Conservation (phyloP, 2,888 invertebrate genomes). For the Spialia ferax region DNA sequence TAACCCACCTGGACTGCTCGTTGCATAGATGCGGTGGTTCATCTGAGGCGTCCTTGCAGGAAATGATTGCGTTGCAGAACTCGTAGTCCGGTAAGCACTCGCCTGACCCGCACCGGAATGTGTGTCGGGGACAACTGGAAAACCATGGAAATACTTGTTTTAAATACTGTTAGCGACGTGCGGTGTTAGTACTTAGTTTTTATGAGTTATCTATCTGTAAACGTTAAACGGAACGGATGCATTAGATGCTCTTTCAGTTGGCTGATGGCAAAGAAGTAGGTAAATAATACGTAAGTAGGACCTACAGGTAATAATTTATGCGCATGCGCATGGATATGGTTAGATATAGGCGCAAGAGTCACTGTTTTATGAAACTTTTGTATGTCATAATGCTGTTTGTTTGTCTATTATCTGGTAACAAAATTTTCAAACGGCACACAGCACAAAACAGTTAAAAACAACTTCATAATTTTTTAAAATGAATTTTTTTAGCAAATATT, state of each 20-base stretch:
- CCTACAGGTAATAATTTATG: too few species aligned
- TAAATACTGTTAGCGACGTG: slow-evolving; percentile 34
- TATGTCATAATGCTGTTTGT: too few species aligned
- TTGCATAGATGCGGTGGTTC: slow-evolving; percentile 93
- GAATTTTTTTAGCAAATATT: too few species aligned
- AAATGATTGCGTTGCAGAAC: slow-evolving; percentile 96
- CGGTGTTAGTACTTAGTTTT: slow-evolving; percentile 3
- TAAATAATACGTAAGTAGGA: too few species aligned
- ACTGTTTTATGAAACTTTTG: too few species aligned
- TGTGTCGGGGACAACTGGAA: slow-evolving; percentile 91
- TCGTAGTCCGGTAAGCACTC: slow-evolving; percentile 96
- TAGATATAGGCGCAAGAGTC: too few species aligned
- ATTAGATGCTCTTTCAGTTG: neutral
- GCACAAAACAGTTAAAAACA: too few species aligned
- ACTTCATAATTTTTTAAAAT: too few species aligned
- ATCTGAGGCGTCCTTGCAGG: slow-evolving; percentile 96
- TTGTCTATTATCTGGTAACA: too few species aligned
- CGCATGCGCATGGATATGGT: too few species aligned
- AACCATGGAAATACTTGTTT: slow-evolving; percentile 34
- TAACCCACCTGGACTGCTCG: slow-evolving; percentile 79
- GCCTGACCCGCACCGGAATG: slow-evolving; percentile 94
- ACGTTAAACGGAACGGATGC: neutral
- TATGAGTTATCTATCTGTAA: neutral
- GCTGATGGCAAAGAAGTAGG: neutral
- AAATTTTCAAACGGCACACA: too few species aligned